phyloP scores from a whole-genome alignment of 2,888 invertebrate genomes.

The Cosmopolites sordidus region DNA sequence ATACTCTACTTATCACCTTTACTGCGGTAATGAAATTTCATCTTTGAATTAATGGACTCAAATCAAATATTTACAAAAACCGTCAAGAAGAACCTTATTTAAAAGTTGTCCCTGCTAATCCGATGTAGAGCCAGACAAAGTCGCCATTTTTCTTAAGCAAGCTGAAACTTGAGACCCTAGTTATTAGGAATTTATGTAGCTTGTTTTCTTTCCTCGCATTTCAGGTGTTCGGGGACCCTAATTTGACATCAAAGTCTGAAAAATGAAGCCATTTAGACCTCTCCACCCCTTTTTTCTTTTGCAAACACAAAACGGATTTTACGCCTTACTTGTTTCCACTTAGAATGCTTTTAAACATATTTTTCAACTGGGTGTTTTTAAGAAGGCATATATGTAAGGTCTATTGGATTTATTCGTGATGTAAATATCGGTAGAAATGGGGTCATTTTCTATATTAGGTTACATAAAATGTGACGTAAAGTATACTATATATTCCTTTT shows the following conservation, averaged over 20 bases:
- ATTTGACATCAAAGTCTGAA: conserved; percentile 1
- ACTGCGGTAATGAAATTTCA: background rate
- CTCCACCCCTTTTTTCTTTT: background rate
- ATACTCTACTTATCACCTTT: too few relatives aligned
- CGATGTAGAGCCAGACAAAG: background rate
- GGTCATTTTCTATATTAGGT: too few relatives aligned
- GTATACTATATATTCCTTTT: too few relatives aligned
- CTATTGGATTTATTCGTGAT: too few relatives aligned
- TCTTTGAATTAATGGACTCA: background rate
- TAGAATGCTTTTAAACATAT: too few relatives aligned
- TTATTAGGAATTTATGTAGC: conserved; percentile 1
- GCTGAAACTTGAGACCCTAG: background rate
- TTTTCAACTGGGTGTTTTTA: too few relatives aligned
- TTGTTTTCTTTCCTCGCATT: conserved; percentile 1
- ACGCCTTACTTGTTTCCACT: background rate
- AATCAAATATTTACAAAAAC: background rate
- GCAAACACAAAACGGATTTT: background rate
- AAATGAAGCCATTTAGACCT: conserved; percentile 1
- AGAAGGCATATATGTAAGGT: too few relatives aligned
- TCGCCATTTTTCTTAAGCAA: background rate
- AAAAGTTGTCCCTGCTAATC: background rate
- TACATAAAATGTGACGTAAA: too few relatives aligned
- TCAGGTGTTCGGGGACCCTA: conserved; percentile 1
- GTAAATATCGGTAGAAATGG: too few relatives aligned
- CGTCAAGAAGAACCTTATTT: background rate